These are phyloP conservation scores for Crotalus viridis DNA, from an alignment of 2,113 vertebrate genomes.

Conservation along the genomic window DNA sequence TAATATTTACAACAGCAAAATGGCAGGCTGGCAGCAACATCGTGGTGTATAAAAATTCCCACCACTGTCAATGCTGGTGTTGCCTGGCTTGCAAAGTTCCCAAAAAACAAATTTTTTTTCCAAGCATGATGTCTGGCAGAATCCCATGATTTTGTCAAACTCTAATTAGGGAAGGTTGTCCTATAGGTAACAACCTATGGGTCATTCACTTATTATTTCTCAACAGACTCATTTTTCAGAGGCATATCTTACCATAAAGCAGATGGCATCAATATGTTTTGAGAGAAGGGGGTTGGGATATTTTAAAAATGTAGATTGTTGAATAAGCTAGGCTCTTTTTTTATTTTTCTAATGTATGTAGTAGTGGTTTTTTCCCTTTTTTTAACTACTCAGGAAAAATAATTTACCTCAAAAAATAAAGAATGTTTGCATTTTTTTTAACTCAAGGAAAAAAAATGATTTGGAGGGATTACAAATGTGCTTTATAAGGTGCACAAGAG, in stretches of 20 bases:
- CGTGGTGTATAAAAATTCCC: neutral
- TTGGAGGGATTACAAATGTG: slow-evolving; percentile 48
- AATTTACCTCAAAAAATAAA: slow-evolving; percentile 91
- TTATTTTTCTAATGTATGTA: slow-evolving; percentile 82
- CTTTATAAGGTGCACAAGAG: slow-evolving; percentile 58
- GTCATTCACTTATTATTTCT: neutral
- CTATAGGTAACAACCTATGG: neutral
- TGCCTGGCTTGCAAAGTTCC: neutral
- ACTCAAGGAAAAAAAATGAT: slow-evolving; percentile 47
- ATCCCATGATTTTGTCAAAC: neutral
- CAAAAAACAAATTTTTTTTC: neutral
- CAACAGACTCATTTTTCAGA: neutral
- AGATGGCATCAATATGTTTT: slow-evolving; percentile 44
- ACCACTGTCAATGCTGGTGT: neutral
- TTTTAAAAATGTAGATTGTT: slow-evolving; percentile 71
- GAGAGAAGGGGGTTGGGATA: slow-evolving; percentile 38
- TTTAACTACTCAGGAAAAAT: slow-evolving; percentile 96
- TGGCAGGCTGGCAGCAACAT: neutral
- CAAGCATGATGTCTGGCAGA: neutral
- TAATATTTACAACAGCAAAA: neutral
- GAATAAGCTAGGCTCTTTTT: slow-evolving; percentile 79
- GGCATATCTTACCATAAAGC: neutral
- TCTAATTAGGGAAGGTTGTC: neutral
- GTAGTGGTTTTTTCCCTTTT: slow-evolving; percentile 77
- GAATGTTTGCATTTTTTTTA: slow-evolving; percentile 29